phyloP scores from a whole-genome alignment of 1,140 invertebrate species.

The Drosophila sturtevanti region DNA sequence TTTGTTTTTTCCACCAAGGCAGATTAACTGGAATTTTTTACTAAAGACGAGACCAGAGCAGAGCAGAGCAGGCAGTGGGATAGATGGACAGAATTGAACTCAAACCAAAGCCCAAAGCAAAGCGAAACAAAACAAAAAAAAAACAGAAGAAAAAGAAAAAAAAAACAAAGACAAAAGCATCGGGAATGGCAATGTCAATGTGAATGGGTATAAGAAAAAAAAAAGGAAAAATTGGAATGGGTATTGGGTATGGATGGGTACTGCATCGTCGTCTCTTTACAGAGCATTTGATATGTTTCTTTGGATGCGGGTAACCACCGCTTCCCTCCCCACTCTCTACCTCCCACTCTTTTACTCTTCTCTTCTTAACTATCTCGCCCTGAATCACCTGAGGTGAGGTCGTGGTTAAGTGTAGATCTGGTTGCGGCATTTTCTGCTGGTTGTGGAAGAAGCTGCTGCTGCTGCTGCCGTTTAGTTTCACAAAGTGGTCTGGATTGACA shows the following conservation, averaged over 20 bases:
- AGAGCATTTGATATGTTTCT: conserved; percentile 50
- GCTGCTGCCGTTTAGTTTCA: conserved; percentile 22
- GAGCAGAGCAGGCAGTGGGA: conserved; percentile 8
- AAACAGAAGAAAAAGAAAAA: not conserved
- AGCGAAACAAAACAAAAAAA: not conserved
- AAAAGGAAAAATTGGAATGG: too few relatives aligned
- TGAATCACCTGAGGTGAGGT: conserved; percentile 48
- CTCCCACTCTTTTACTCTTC: not conserved
- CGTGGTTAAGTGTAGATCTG: conserved; percentile 8
- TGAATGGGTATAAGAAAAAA: too few relatives aligned
- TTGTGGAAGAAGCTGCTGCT: conserved; percentile 20
- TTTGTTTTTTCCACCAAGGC: conserved; percentile 27
- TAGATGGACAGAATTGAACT: conserved; percentile 8
- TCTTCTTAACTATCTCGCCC: not conserved
- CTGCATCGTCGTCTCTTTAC: not conserved
- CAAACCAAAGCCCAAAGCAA: conserved; percentile 2
- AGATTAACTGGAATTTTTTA: conserved; percentile 65
- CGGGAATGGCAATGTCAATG: conserved; percentile 2
- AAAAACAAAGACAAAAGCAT: conserved; percentile 19
- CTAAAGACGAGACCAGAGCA: conserved; percentile 42
- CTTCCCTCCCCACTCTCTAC: not conserved
- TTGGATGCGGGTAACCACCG: conserved; percentile 28
- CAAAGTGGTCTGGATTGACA: conserved; percentile 58
- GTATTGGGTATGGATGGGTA: conserved; percentile 20
- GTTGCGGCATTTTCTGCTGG: conserved; percentile 30